Base-by-base conservation (phyloP, 2,888 invertebrate genomes). In the Leptopilina drosophilae region DNA sequence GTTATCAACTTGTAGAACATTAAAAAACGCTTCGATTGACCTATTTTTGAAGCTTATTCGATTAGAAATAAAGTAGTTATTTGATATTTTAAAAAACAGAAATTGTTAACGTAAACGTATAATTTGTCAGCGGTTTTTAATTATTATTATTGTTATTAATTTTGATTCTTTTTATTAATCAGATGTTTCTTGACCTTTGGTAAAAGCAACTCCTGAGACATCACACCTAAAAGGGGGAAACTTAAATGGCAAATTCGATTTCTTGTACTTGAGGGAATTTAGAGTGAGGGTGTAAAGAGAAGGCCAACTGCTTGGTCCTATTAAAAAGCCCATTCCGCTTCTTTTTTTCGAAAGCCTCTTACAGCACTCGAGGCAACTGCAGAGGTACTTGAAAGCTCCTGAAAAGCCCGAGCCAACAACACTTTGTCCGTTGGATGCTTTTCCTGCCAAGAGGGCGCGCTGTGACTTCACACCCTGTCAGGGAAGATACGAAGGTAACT, bases 341-440 rank as follows among this genome's bases (percentile, higher is more conserved):
- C 89, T 90, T 89, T 89, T 91, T 91, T 91, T 90, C 90, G 90
- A 91, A 91, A 91, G 91, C 91, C 91, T 91, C 91, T 91, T 91
- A 91, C 89, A 89, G 89, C 89, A 91, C 91, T 91, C 91, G 90
- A 91, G 91, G 91, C 91, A 91, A 91, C 91, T 91, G 91, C 88
- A 89, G 91, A 91, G 91, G 91, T 91, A 91, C 91, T 91, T 91
- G 91, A 91, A 91, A 91, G 91, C 91, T 91, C 91, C 90, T 91
- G 91, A 91, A 91, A 91, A 91, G 91, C 91, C 87, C 90, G 89
- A 90, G 90, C 90, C 90, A 90, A 91, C 90, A 91, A 89, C 88
- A 88, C 89, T 89, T 88, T 87, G 89, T 88, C 88, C 89, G 88
- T 90, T 91, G 91, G 91, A 91, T 90, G 89, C 90, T 89, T 90